A percentile compares a stretch with the other conserved stretches of the same genome.
Conservation (phyloP, 1,140 invertebrate genomes). For the Cyphomyrmex costatus region DNA sequence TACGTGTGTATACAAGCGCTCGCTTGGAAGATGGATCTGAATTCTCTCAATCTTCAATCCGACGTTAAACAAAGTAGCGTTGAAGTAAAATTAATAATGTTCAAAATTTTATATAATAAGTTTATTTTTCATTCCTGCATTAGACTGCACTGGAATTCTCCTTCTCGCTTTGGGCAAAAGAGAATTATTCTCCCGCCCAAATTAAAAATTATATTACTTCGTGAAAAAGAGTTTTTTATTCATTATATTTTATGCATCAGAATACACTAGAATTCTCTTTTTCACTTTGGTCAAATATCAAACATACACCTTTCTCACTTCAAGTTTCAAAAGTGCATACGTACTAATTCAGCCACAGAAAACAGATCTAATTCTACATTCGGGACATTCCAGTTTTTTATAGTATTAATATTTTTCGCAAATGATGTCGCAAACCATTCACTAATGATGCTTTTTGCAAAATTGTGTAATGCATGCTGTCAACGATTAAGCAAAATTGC, state of each 20-base stretch:
- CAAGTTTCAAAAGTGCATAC: too few species aligned
- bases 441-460: neutral
- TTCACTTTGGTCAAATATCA: too few species aligned
- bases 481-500: conserved; percentile 45
- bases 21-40: conserved; percentile 8
- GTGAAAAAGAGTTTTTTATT: too few species aligned
- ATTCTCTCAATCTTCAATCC: neutral
- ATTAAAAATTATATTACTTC: too few species aligned
- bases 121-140: too few species aligned
- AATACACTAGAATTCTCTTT: neutral
- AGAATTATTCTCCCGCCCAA: too few species aligned
- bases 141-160: neutral
- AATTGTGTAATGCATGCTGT: conserved; percentile 49
- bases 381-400: neutral
- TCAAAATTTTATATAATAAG: neutral
- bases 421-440: neutral
- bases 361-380: too few species aligned
- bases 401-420: neutral
- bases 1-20: neutral
- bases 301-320: too few species aligned
- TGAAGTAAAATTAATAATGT: neutral
- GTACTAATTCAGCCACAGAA: too few species aligned
- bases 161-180: too few species aligned
- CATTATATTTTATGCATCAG: too few species aligned
- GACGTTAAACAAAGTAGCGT: neutral